Conservation (phyloP, 2,888 invertebrate species). For the Noctuana brunneofusca region DNA sequence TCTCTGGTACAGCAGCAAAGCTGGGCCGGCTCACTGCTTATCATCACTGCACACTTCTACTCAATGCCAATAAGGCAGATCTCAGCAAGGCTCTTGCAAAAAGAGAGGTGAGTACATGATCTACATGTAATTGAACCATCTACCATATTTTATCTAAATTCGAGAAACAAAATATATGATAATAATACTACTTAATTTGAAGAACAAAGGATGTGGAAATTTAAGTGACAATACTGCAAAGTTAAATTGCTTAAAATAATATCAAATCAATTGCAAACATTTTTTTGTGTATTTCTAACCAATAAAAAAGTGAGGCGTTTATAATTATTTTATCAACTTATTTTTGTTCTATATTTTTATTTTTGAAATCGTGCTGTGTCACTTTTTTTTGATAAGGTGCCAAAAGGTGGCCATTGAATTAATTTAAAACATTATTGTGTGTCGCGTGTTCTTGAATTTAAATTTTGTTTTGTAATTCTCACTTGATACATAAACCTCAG, state of each 20-base stretch:
- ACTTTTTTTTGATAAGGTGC: constrained; percentile 13
- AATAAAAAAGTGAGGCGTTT: too few species aligned
- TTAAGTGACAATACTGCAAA: too few species aligned
- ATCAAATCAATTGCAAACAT: too few species aligned
- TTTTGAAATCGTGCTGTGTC: constrained; percentile 14
- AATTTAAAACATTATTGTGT: constrained; percentile 21
- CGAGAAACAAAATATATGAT: too few species aligned
- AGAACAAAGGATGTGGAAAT: background rate
- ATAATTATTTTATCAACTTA: too few species aligned
- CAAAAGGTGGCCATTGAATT: background rate
- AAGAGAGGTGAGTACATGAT: constrained; percentile 85
- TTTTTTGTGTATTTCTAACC: too few species aligned
- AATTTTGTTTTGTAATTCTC: constrained; percentile 16
- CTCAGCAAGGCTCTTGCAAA: constrained; percentile 88
- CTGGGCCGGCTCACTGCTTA: constrained; percentile 94
- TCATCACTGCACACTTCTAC: constrained; percentile 97
- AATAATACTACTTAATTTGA: background rate
- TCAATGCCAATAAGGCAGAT: constrained; percentile 91
- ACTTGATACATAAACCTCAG: constrained; percentile 1
- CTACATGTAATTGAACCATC: constrained; percentile 37
- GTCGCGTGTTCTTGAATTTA: constrained; percentile 3
- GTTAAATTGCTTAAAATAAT: too few species aligned
- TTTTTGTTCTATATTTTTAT: background rate
- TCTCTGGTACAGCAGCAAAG: constrained; percentile 98
- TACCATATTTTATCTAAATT: background rate